A percentile compares a stretch with the other conserved stretches of the same genome.
phyloP scores from a whole-genome alignment of 2,797 vertebrate genomes.

The Leptodactylus fallax region DNA sequence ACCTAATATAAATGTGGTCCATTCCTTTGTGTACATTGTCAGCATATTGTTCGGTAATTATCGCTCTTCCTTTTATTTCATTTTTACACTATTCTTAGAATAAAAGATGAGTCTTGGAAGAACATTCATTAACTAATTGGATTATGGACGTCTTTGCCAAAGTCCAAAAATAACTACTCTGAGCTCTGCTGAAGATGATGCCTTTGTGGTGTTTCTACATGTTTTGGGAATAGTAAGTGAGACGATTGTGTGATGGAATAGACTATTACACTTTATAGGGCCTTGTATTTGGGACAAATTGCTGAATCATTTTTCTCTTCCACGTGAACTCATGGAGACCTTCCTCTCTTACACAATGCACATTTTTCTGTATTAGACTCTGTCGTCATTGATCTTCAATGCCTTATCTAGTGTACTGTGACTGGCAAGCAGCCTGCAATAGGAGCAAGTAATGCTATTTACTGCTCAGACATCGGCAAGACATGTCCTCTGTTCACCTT shows the following conservation, averaged over 20 bases:
- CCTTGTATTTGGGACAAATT: constrained; percentile 42
- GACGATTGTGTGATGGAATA: constrained; percentile 39
- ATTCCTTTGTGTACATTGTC: not conserved
- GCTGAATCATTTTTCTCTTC: constrained; percentile 48
- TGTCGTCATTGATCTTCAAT: constrained; percentile 33
- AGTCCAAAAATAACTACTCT: constrained; percentile 23
- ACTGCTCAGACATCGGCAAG: constrained; percentile 13
- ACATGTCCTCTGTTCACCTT: constrained; percentile 31
- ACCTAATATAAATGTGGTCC: not conserved
- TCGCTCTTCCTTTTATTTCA: not conserved
- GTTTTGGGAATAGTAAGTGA: constrained; percentile 26
- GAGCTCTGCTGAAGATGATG: constrained; percentile 23
- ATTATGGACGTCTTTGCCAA: constrained; percentile 27
- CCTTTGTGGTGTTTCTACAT: constrained; percentile 31
- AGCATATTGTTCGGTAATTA: not conserved
- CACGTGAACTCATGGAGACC: constrained; percentile 48
- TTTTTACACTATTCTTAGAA: not conserved
- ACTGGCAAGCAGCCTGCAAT: constrained; percentile 32
- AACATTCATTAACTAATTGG: constrained; percentile 30
- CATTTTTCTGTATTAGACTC: constrained; percentile 49
- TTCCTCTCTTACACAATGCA: constrained; percentile 33
- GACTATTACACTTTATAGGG: constrained; percentile 36
- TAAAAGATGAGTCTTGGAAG: not conserved
- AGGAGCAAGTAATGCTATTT: not conserved
- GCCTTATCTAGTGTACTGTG: constrained; percentile 32